Evolutionary conservation across 2,113 vertebrate genomes (phyloP).

Genomic region (Apistogramma diplotaenia): DNA sequence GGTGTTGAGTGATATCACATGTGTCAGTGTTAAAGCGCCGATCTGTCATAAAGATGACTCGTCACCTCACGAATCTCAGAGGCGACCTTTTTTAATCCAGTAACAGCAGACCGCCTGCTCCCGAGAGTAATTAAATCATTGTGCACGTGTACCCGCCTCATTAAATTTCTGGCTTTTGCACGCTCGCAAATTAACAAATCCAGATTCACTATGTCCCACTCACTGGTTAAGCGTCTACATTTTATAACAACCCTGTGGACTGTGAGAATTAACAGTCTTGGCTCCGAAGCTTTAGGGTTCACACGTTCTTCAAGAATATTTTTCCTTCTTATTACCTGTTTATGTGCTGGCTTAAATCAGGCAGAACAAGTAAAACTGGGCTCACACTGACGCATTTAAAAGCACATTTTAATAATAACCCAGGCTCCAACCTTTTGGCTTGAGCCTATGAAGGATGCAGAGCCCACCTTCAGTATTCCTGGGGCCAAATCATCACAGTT

Average conservation of each 20-base stretch:
- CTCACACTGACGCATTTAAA: conserved; percentile 39
- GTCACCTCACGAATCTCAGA: conserved; percentile 4
- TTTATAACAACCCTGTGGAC: conserved; percentile 4
- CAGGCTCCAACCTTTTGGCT: conserved; percentile 24
- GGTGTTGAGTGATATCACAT: conserved; percentile 53
- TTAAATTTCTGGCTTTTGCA: neutral
- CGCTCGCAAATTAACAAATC: neutral
- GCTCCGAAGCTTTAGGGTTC: conserved; percentile 5
- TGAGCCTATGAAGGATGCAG: conserved; percentile 14
- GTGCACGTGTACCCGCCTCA: neutral
- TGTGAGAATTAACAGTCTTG: neutral
- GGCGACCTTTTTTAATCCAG: neutral
- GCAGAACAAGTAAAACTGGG: conserved; percentile 40
- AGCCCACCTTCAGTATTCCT: neutral
- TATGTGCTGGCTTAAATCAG: conserved; percentile 38
- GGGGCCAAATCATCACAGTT: conserved; percentile 61
- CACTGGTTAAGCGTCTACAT: neutral
- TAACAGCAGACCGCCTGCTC: neutral
- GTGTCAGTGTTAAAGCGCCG: conserved; percentile 31
- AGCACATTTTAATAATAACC: conserved; percentile 51
- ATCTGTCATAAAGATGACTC: conserved; percentile 31
- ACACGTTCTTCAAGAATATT: conserved; percentile 8
- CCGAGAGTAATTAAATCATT: conserved; percentile 10
- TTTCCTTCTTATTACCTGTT: conserved; percentile 12
- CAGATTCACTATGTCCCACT: neutral